Percentiles rank a stretch among this genome's conserved stretches.
Conservation (phyloP, 92 coral and sea anemone species). For the Meandrina meandrites region DNA sequence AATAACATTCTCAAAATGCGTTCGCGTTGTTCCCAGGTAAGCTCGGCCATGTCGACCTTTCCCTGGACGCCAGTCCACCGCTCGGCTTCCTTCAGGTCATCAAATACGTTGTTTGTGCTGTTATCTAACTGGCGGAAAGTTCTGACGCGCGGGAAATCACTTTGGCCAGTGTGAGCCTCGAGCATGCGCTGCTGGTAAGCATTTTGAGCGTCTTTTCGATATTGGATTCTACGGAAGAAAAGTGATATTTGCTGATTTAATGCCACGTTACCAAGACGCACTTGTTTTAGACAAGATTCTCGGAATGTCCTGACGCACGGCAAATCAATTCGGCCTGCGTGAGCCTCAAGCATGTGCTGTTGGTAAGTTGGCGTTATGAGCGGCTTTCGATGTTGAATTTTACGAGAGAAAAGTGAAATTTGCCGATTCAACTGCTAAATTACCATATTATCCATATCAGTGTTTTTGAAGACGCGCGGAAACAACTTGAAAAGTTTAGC, state of each 20-base stretch:
- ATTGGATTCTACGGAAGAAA: slow-evolving; percentile 69
- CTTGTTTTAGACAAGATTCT: too few species aligned
- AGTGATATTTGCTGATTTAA: neutral
- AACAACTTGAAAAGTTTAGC: too few species aligned
- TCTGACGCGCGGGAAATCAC: slow-evolving; percentile 88
- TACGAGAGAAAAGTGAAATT: too few species aligned
- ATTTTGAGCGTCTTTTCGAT: slow-evolving; percentile 93
- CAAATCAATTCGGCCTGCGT: too few species aligned
- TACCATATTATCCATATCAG: too few species aligned
- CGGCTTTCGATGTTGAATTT: too few species aligned
- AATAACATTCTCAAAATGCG: slow-evolving; percentile 87
- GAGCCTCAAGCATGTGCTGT: too few species aligned
- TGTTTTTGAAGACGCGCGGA: too few species aligned
- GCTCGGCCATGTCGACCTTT: slow-evolving; percentile 86
- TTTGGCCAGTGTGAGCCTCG: slow-evolving; percentile 89
- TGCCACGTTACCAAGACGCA: too few species aligned
- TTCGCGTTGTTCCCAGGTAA: slow-evolving; percentile 99
- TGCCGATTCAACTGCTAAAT: too few species aligned
- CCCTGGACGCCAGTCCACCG: slow-evolving; percentile 96
- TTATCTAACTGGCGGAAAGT: slow-evolving; percentile 89
- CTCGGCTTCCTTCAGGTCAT: slow-evolving; percentile 95
- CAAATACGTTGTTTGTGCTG: slow-evolving; percentile 97
- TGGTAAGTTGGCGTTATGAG: too few species aligned
- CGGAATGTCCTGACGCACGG: too few species aligned
- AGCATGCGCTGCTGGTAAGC: slow-evolving; percentile 97